Conservation (phyloP, 2,113 vertebrate genomes). For the Pygoscelis adeliae region DNA sequence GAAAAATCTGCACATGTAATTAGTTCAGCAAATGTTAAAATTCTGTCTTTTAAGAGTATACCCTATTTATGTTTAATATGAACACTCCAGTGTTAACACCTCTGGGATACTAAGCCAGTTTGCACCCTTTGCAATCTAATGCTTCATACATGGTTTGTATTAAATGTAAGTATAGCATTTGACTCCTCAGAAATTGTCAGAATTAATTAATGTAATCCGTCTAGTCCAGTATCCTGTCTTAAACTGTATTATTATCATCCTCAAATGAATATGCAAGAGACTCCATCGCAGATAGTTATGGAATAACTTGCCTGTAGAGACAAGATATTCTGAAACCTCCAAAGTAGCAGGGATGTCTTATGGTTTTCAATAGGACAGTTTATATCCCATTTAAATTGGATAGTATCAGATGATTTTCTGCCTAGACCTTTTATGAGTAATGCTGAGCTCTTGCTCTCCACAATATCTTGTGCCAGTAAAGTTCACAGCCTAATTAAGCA, state of each 20-base stretch:
- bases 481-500: not conserved
- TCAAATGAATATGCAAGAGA: not conserved
- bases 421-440: not conserved
- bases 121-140: not conserved
- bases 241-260: not conserved
- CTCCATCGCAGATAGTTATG: not conserved
- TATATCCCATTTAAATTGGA: not conserved
- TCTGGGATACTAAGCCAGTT: not conserved
- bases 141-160: not conserved
- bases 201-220: not conserved
- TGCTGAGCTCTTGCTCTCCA: not conserved
- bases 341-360: not conserved
- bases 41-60: not conserved
- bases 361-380: not conserved
- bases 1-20: not conserved
- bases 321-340: not conserved
- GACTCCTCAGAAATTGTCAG: not conserved
- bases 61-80: rapidly evolving
- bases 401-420: not conserved
- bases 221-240: not conserved
- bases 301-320: not conserved
- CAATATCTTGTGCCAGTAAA: not conserved
- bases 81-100: not conserved
- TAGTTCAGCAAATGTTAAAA: not conserved
- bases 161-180: not conserved